Conservation (phyloP, 2,888 invertebrate species). For the Tinea semifulvella region DNA sequence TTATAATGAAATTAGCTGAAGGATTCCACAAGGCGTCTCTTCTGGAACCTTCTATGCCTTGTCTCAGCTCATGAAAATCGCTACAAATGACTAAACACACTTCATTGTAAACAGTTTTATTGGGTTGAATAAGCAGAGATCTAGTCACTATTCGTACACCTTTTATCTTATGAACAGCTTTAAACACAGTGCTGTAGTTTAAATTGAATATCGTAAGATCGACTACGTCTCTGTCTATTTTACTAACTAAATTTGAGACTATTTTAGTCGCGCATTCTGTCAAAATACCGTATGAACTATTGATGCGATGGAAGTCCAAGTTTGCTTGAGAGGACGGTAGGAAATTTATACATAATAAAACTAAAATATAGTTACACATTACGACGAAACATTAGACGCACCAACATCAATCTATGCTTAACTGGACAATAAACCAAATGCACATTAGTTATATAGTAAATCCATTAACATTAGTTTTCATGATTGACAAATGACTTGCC, state of each 20-base stretch:
- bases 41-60: conserved; percentile 21
- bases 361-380: too few relatives aligned
- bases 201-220: conserved; percentile 27
- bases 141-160: conserved; percentile 23
- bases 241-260: conserved; percentile 1
- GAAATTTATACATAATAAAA: background rate
- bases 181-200: conserved; percentile 19
- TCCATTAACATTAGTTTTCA: background rate
- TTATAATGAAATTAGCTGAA: conserved; percentile 28
- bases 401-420: too few relatives aligned
- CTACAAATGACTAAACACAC: conserved; percentile 25
- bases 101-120: conserved; percentile 20
- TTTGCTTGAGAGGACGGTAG: background rate
- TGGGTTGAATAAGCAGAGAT: conserved; percentile 20
- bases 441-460: conserved; percentile 1
- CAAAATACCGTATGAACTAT: background rate
- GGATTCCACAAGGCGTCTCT: conserved; percentile 29
- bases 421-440: background rate
- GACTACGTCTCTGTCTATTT: background rate
- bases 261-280: conserved; percentile 3
- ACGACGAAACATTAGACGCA: too few relatives aligned
- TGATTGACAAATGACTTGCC: background rate
- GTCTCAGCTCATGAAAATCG: conserved; percentile 24
- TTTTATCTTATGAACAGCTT: conserved; percentile 23
- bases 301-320: background rate